Base-by-base conservation (phyloP, 2,113 vertebrate species). In the Helogale parvula region DNA sequence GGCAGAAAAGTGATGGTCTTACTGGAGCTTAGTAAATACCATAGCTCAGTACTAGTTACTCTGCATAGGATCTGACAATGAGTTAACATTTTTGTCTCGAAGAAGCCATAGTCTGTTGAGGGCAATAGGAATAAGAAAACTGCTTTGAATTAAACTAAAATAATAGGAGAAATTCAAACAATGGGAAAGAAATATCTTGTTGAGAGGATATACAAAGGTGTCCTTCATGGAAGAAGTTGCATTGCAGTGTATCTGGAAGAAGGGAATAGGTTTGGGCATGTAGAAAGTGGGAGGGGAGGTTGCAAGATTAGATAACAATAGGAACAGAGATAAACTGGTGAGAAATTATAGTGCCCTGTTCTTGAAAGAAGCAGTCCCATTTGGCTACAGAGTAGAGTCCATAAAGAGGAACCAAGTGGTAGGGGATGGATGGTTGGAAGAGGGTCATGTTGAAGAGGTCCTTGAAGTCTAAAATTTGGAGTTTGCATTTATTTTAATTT, bases 401-500 rank as follows among this genome's bases (percentile, higher is more conserved):
- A 31, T 52, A 88, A 94, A 80, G 54, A 91, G 63, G 47, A 94
- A 84, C 25, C 65, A 84, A 68, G 38, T 63, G 63, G n/a, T 65
- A 45, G 15, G 35, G 50, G 17, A 23, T 94, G 79, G 77, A 80
- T 84, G 31, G 38, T 88, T 88, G 31, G 54, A 92, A 94, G 71
- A 74, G 16, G 68, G 38, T 93, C 33, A 52, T 82, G 57, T 90
- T 93, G 66, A 88, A 86, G 45, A 92, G 31, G 50, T 14, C 17
- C 19, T 88, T 92, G 69, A 88, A 93, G 90, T 93, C 66, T 82
- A 81, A 93, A 90, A 60, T 66, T 90, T 90, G 57, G 38, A 87
- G 33, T 93, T 86, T 90, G 66, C 82, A 68, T 60, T 60, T 23
- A 60, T 25, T 60, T 60, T 60, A 60, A 23, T 60, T 60, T 60